Percentiles rank a stretch among this genome's conserved stretches.
These are phyloP conservation scores for Megaleporinus macrocephalus DNA, from an alignment of 2,113 vertebrate genomes.

Conservation along the genomic window DNA sequence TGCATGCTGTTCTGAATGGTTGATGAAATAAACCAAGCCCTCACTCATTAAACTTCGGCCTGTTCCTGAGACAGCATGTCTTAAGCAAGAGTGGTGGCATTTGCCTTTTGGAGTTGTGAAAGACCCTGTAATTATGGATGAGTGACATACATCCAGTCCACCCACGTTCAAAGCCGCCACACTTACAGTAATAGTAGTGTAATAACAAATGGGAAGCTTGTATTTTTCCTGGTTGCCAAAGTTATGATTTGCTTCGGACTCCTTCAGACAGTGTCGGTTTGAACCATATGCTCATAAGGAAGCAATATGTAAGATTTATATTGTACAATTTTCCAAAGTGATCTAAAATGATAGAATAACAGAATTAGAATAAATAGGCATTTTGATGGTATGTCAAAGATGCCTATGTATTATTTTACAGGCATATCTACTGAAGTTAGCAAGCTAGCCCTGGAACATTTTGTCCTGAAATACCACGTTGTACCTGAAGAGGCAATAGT, in stretches of 20 bases:
- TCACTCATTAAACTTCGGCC: background rate
- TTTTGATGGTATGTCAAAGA: too few relatives aligned
- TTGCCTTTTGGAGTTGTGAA: background rate
- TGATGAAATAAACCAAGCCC: background rate
- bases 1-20: background rate
- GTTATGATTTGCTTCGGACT: too few relatives aligned
- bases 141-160: background rate
- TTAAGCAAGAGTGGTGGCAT: background rate
- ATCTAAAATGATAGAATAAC: too few relatives aligned
- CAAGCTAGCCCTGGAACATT: too few relatives aligned
- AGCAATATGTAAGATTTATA: too few relatives aligned
- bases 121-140: background rate
- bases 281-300: background rate
- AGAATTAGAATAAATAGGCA: too few relatives aligned
- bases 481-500: too few relatives aligned
- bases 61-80: background rate
- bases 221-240: too few relatives aligned
- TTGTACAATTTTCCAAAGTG: too few relatives aligned
- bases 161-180: background rate
- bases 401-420: too few relatives aligned
- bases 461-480: too few relatives aligned
- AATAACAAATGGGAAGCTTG: background rate
- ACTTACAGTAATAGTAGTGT: background rate
- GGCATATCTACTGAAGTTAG: too few relatives aligned
- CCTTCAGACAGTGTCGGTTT: background rate